Evolutionary conservation across 2,797 vertebrate species (phyloP), one percentile per base, ranked within the genome.

Genomic region (Triplophysa bombifrons): DNA sequence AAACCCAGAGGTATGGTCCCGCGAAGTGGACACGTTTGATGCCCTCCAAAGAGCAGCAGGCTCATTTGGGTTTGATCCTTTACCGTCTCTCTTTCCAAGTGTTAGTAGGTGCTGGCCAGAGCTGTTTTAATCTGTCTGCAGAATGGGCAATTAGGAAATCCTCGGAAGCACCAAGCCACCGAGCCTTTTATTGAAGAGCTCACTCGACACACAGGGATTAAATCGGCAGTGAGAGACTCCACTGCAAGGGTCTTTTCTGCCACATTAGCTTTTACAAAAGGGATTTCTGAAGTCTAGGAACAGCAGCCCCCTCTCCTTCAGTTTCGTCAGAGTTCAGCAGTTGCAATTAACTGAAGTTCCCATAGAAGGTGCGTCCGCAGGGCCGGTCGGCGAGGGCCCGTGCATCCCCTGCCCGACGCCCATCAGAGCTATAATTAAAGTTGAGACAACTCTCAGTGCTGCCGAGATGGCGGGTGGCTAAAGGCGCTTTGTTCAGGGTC

Each of bases 231-330:
- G 85, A 84, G 84, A 84, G 85, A 85, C 84, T 88, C 84, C 70
- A 60, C 72, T 88, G 76, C 83, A 87, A 86, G 86, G 83, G 85
- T 82, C 86, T 89, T 88, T 89, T 88, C 88, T 87, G 86, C 86
- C 86, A 87, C 85, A 89, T 89, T 89, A 88, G 86, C 81, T 88
- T 85, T 86, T 87, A 85, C 86, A 87, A 88, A 88, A 86, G 86
- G 85, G 85, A 88, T 87, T 86, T 87, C 76, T 76, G 79, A 80
- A 75, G 85, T 87, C 71, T 69, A 84, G 85, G 78, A 85, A 81
- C 77, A 80, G 74, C 74, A 80, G 30, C 65, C 76, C 38, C 74
- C 51, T 30, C 71, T 63, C 56, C 48, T 55, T 74, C 55, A 65
- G 76, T 80, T 63, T 68, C 78, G 64, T 78, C 83, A 72, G 76